Conservation (phyloP, 2,888 invertebrate genomes). For the Stenotaenia linearis region DNA sequence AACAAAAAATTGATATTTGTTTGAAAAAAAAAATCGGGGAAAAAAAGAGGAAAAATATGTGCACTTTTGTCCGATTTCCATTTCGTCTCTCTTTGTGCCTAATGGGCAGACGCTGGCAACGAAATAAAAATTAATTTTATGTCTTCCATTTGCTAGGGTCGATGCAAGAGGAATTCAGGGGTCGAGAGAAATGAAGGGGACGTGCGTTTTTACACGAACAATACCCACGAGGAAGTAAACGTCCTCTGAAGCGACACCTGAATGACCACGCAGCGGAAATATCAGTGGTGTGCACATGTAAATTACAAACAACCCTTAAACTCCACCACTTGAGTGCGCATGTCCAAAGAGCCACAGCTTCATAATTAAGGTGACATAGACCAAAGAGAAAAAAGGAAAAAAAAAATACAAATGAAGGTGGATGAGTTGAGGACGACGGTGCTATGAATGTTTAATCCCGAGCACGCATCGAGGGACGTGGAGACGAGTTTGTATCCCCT, state of each 20-base stretch:
- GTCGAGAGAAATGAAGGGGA: background rate
- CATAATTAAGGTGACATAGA: background rate
- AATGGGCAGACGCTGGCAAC: conserved; percentile 11
- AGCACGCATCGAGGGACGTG: conserved; percentile 8
- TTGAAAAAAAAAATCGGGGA: too few relatives aligned
- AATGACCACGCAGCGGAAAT: conserved; percentile 21
- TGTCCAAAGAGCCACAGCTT: conserved; percentile 15
- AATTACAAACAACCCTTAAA: conserved; percentile 10
- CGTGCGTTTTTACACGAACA: background rate
- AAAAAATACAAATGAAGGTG: background rate
- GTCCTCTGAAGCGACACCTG: conserved; percentile 17
- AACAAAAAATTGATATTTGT: too few relatives aligned
- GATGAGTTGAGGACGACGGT: conserved; percentile 12
- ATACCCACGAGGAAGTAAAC: conserved; percentile 5
- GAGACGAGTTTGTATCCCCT: background rate
- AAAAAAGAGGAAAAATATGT: background rate
- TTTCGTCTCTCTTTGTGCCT: background rate
- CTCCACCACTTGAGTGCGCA: background rate
- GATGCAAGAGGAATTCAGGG: conserved; percentile 17
- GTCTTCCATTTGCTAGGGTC: conserved; percentile 17
- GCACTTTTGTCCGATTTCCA: conserved; percentile 17
- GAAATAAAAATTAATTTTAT: conserved; percentile 26
- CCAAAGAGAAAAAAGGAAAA: background rate
- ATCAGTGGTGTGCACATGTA: conserved; percentile 24
- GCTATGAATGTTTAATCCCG: conserved; percentile 17